Percentiles rank a stretch among this genome's conserved stretches.
Evolutionary conservation across 2,888 invertebrate species (phyloP).

Genomic region (Cyrtodaria siliqua): DNA sequence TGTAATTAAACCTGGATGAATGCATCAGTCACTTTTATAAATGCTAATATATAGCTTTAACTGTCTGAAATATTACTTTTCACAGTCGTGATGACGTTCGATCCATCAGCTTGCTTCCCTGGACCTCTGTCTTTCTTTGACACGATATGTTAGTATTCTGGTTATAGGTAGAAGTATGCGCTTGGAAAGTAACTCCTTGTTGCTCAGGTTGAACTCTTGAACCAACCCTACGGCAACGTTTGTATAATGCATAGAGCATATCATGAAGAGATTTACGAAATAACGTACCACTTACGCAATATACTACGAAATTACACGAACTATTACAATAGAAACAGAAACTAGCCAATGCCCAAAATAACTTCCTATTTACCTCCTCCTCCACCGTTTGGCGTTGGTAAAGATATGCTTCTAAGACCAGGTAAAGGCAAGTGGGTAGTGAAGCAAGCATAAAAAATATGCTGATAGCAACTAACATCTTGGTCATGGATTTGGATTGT

Average conservation of each 20-base stretch:
- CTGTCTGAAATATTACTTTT: no score
- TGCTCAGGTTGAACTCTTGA: no score
- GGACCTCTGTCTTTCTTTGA: no score
- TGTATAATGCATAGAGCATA: not conserved
- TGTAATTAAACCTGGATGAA: no score
- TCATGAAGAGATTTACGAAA: not conserved
- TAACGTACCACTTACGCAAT: constrained; percentile 11
- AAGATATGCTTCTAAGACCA: not conserved
- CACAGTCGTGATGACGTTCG: no score
- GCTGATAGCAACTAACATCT: not conserved
- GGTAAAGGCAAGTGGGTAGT: constrained; percentile 7
- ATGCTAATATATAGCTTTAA: no score
- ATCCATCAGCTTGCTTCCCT: no score
- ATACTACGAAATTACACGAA: not conserved
- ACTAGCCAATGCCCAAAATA: constrained; percentile 10
- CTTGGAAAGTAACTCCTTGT: no score
- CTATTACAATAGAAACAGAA: constrained; percentile 8
- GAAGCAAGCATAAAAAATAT: constrained; percentile 3
- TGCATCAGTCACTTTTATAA: no score
- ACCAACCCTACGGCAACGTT: no score
- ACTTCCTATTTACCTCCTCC: constrained; percentile 2
- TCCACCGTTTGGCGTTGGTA: not conserved
- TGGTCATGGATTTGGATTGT: not conserved
- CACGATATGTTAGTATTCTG: no score
- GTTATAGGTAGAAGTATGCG: no score